Evolutionary conservation across 2,888 invertebrate species (phyloP).

Genomic region (Chelonus formosanus): DNA sequence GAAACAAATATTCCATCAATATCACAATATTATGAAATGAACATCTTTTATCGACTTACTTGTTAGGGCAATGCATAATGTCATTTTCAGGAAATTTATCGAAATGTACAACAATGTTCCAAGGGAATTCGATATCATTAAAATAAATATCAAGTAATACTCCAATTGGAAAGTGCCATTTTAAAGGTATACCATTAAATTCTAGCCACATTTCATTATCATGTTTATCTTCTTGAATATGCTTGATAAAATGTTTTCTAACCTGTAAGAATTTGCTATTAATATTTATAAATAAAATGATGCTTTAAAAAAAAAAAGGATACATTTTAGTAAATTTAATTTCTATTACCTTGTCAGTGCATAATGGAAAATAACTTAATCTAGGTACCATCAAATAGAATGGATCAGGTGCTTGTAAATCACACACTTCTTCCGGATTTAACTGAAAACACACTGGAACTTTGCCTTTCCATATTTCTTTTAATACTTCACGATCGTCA

Average conservation of each 20-base stretch:
- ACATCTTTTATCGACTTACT: conserved; percentile 67
- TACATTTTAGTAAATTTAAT: conserved; percentile 10
- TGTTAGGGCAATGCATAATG: conserved; percentile 85
- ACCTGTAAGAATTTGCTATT: conserved; percentile 68
- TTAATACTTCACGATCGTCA: conserved; percentile 91
- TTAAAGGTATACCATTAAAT: conserved; percentile 88
- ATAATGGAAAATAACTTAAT: conserved; percentile 92
- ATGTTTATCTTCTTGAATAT: conserved; percentile 77
- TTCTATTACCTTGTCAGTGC: conserved; percentile 85
- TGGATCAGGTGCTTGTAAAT: conserved; percentile 89
- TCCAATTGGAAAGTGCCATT: conserved; percentile 85
- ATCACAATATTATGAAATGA: too few relatives aligned
- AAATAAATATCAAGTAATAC: conserved; percentile 88
- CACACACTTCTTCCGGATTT: conserved; percentile 86
- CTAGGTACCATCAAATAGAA: conserved; percentile 94
- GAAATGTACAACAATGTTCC: conserved; percentile 94
- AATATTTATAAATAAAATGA: conserved; percentile 5
- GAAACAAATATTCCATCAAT: conserved; percentile 47
- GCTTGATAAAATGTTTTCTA: conserved; percentile 86
- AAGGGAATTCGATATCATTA: conserved; percentile 82
- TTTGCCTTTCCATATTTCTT: conserved; percentile 96
- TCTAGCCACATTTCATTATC: conserved; percentile 95
- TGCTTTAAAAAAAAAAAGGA: conserved; percentile 25
- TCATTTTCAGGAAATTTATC: conserved; percentile 91
- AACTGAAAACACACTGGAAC: conserved; percentile 93